A percentile compares a stretch with the other conserved stretches of the same genome.
These are phyloP conservation scores for Antennarius striatus DNA, from an alignment of 2,113 vertebrate species.

Conservation along the genomic window DNA sequence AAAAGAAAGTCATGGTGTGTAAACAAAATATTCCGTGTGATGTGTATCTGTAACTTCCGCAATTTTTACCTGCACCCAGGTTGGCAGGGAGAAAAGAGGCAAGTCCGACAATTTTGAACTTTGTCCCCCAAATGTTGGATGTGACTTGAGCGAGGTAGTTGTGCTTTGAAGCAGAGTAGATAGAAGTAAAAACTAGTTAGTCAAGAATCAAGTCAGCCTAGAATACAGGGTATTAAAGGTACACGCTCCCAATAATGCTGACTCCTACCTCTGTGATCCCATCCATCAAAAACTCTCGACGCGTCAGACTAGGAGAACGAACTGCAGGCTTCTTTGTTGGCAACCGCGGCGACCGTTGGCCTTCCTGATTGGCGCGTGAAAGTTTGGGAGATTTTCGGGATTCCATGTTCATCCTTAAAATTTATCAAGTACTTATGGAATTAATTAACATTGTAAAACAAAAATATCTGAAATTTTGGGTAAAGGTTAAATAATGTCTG, in stretches of 20 bases:
- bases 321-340: constrained; percentile 90
- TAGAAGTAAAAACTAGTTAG: background rate
- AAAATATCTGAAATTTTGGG: no score
- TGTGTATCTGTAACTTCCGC: background rate
- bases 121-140: constrained; percentile 99
- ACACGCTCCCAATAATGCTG: no score
- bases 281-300: constrained; percentile 95
- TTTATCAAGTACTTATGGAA: no score
- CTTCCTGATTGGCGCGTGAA: constrained; percentile 89
- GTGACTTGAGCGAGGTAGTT: constrained; percentile 99
- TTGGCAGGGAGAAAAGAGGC: constrained; percentile 96
- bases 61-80: constrained; percentile 93
- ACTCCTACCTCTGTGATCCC: constrained; percentile 90
- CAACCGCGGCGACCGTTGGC: constrained; percentile 91
- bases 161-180: constrained; percentile 81
- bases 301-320: constrained; percentile 91
- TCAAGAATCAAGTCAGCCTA: background rate
- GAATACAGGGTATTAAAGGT: background rate
- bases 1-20: background rate
- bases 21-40: background rate
- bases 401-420: constrained; percentile 92
- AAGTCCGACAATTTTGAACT: constrained; percentile 99
- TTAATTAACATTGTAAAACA: no score
- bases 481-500: constrained; percentile 1
- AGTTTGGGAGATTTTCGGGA: constrained; percentile 96